Evolutionary conservation across 2,888 invertebrate species (phyloP).

Genomic region (Morpho helenor): DNA sequence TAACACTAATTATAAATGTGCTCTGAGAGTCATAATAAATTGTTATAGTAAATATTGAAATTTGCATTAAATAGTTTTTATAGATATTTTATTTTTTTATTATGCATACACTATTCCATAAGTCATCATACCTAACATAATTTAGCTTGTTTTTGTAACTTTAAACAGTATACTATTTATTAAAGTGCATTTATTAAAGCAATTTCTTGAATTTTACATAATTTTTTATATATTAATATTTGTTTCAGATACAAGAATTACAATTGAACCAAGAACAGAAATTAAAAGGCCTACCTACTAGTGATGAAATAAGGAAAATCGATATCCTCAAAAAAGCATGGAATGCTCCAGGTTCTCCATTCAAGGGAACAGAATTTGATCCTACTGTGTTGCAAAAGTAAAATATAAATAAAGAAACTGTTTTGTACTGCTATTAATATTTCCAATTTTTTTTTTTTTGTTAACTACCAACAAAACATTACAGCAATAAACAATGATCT

Average conservation of each 20-base stretch:
- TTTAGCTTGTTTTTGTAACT: too few relatives aligned
- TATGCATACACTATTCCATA: too few relatives aligned
- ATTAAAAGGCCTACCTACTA: slow-evolving; percentile 83
- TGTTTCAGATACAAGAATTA: slow-evolving; percentile 81
- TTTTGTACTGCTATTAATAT: too few relatives aligned
- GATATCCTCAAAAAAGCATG: slow-evolving; percentile 88
- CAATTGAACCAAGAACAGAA: slow-evolving; percentile 91
- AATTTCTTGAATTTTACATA: background rate
- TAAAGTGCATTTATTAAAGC: too few relatives aligned
- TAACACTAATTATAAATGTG: too few relatives aligned
- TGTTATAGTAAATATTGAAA: background rate
- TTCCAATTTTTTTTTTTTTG: too few relatives aligned
- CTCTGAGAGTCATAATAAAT: too few relatives aligned
- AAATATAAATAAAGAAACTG: background rate
- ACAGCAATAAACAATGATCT: background rate
- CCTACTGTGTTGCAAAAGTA: slow-evolving; percentile 67
- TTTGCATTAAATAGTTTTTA: slow-evolving; percentile 1
- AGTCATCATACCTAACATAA: too few relatives aligned
- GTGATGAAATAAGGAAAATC: slow-evolving; percentile 83
- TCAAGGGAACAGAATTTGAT: slow-evolving; percentile 90
- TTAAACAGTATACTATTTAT: too few relatives aligned
- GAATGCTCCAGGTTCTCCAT: slow-evolving; percentile 93
- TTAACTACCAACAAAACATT: slow-evolving; percentile 1
- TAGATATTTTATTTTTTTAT: background rate
- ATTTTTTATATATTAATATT: background rate